Evolutionary conservation across 2,888 invertebrate genomes (phyloP), one percentile per base, ranked within the genome.

Genomic region (Caenorhabditis panamensis): DNA sequence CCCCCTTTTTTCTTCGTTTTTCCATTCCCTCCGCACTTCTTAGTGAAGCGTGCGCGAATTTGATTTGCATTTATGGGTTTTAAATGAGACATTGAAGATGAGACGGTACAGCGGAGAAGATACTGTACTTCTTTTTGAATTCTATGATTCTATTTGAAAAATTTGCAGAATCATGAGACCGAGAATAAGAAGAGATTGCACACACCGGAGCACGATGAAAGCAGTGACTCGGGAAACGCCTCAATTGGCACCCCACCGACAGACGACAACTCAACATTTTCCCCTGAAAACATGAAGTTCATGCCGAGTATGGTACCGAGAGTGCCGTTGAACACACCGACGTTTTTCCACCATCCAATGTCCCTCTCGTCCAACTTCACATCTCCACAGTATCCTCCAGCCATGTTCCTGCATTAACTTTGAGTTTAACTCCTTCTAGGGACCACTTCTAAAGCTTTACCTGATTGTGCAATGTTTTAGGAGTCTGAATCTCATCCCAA

Each of bases 201-300:
- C 44, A 76, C 85, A 1, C 85, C 85, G 26, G 82, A 82, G 0
- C 69, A 72, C 31, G 86, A 87, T 44, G 86, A 87, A 64, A 85
- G 85, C 64, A 77, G 79, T 16, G 87, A 87, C 49, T 87, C 87
- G 6, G 87, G 87, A n/a, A 72, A 87, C 44, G 85, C 84, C 0
- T 85, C 85, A 0, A 73, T 84, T 37, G 85, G 84, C 62, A 75
- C 84, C 18, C 84, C 86, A 16, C 61, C 81, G 0, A 72, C 69
- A 6, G 82, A 79, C 24, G 69, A 69, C 11, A 71, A 62, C 36
- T 36, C 37, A 0, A 51, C 59, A 16, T 82, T 71, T 18, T 82
- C 82, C 0, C 75, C 75, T 16, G 76, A 81, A 16, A 66, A 69
- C 11, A 1, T 73, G 22, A 79, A 79, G 9, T 20, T 18, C 18